Evolutionary conservation across 2,888 invertebrate species (phyloP).

Genomic region (Terebella lapidaria): DNA sequence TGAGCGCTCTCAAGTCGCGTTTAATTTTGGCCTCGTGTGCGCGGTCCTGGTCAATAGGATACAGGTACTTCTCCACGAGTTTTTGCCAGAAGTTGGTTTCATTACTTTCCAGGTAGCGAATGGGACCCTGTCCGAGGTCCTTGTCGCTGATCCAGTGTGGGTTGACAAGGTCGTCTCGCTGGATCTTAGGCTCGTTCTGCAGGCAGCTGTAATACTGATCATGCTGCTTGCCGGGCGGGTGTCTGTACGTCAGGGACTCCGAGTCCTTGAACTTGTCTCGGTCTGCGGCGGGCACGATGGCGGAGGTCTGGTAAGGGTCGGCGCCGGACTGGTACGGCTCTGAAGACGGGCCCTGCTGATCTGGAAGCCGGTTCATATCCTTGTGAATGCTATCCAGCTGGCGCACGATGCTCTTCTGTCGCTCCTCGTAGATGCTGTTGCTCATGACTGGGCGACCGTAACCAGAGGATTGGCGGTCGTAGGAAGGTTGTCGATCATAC

Average conservation of each 20-base stretch:
- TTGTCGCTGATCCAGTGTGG: constrained; percentile 37
- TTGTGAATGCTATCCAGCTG: constrained; percentile 27
- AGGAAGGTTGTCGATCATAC: constrained; percentile 1
- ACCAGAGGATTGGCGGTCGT: constrained; percentile 5
- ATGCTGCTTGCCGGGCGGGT: constrained; percentile 6
- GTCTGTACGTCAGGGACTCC: constrained; percentile 19
- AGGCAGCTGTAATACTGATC: constrained; percentile 24
- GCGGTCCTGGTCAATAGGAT: constrained; percentile 88
- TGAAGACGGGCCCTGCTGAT: not conserved
- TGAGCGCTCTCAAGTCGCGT: constrained; percentile 35
- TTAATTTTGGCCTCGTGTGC: constrained; percentile 53
- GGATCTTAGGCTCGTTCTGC: constrained; percentile 22
- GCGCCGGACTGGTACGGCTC: not conserved
- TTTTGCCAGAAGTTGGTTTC: constrained; percentile 91
- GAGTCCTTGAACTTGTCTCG: constrained; percentile 14
- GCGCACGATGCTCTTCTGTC: constrained; percentile 23
- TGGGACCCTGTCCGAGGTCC: constrained; percentile 61
- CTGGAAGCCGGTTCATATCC: constrained; percentile 13
- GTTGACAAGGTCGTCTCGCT: constrained; percentile 32
- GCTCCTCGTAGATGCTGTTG: constrained; percentile 21
- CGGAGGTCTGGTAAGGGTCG: not conserved
- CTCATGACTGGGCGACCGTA: constrained; percentile 8
- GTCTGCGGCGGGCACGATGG: not conserved
- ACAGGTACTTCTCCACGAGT: constrained; percentile 82
- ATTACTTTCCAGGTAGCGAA: constrained; percentile 74